Evolutionary conservation across 2,888 invertebrate genomes (phyloP).

Genomic region (Pocota personata): DNA sequence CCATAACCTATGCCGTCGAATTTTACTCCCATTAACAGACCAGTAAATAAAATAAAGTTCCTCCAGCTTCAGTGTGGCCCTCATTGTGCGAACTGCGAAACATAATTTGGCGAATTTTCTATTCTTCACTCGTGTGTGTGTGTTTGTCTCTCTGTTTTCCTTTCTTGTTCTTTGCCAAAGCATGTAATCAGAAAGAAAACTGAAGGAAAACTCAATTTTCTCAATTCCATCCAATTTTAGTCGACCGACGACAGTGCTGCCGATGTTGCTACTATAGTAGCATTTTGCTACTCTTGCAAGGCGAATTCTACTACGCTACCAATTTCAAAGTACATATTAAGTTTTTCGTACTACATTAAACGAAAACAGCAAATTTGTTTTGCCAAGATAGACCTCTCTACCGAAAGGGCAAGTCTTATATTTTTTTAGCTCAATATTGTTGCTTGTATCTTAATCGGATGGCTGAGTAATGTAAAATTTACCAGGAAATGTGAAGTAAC

Average conservation of each 20-base stretch:
- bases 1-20: slow-evolving; percentile 44
- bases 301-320: no score
- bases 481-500: no score
- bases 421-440: no score
- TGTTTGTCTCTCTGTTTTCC: not conserved
- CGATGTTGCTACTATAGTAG: no score
- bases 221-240: not conserved
- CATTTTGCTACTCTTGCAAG: no score
- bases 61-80: not conserved
- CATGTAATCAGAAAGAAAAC: slow-evolving; percentile 12
- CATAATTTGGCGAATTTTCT: slow-evolving; percentile 19
- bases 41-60: not conserved
- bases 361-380: no score
- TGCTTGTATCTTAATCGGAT: no score
- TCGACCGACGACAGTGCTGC: not conserved
- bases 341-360: no score
- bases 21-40: slow-evolving; percentile 13
- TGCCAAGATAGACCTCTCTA: no score
- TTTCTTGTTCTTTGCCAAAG: not conserved
- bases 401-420: no score
- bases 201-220: slow-evolving; percentile 28
- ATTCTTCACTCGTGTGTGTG: not conserved
- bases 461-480: no score
- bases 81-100: not conserved
- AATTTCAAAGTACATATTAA: no score